Percentiles rank a stretch among this genome's conserved stretches.
Evolutionary conservation across 2,797 vertebrate genomes (phyloP).

Genomic region (Myotis myotis): DNA sequence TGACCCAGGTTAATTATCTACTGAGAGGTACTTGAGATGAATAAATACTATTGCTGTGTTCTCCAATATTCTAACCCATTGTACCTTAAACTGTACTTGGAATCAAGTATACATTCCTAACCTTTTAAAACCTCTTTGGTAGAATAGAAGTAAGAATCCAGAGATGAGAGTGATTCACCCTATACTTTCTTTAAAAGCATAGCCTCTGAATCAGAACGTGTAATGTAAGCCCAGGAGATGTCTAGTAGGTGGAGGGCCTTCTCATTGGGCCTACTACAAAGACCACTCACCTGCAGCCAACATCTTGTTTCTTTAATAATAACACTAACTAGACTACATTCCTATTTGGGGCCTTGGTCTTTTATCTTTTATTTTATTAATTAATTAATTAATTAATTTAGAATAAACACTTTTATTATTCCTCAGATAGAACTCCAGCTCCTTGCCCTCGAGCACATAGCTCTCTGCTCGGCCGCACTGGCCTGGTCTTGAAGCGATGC

Average conservation of each 20-base stretch:
- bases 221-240: neutral
- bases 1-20: slow-evolving; percentile 83
- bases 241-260: neutral
- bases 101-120: slow-evolving; percentile 62
- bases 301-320: neutral
- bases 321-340: neutral
- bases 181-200: slow-evolving; percentile 23
- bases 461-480: too few relatives aligned
- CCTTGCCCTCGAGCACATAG: too few relatives aligned
- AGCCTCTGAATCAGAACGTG: neutral
- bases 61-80: slow-evolving; percentile 68
- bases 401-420: too few relatives aligned
- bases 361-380: neutral
- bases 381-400: too few relatives aligned
- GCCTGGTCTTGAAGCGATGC: too few relatives aligned
- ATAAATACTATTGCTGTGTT: slow-evolving; percentile 79
- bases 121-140: slow-evolving; percentile 67
- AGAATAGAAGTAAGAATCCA: neutral
- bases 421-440: too few relatives aligned
- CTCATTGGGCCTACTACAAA: neutral
- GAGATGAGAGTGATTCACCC: neutral
- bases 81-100: slow-evolving; percentile 73
- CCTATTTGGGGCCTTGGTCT: neutral
- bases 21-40: slow-evolving; percentile 82
- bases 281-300: neutral